Base-by-base conservation (phyloP, 2,888 invertebrate species). In the Drosophila conformis region DNA sequence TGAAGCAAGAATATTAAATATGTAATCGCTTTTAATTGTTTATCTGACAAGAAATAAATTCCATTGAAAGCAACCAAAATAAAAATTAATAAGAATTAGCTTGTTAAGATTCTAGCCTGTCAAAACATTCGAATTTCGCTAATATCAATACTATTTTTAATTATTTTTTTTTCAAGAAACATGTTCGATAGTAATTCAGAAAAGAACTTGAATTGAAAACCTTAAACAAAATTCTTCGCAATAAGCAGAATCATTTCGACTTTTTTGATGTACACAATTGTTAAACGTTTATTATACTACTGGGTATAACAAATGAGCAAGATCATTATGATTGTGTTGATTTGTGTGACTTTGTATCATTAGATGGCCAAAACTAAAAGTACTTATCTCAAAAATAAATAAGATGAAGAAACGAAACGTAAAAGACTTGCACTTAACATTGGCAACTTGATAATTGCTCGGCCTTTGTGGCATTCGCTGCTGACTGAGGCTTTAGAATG, bases 361-460 rank as follows among this genome's bases (percentile, higher is more conserved):
- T 54, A 38, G 31, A 56, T 61, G 36, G 58, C 54, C 65, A 58
- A 60, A 75, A 77, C 42, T 27, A 49, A 58, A 27, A 46, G 56
- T 46, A 57, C 40, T 35, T 52, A 64, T 46, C 57, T 57, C 70
- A 59, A 71, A 49, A 51, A 13, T 27, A 61, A 51, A 27, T 27
- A 36, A 33, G 33, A 57, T 25, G 18, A 36, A 61, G 25, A 54
- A 56, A 57, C 36, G 42, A 57, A 54, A 63, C 60, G 33, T 53
- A 58, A 68, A 69, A 48, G 49, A 42, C 53, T 63, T 57, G 76
- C 66, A 74, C 78, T 83, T 83, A 83, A 67, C 77, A 70, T 82
- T 73, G 77, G 72, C 64, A 33, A 75, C 21, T 48, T 52, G 80
- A 62, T 80, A 83, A 82, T 83, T 82, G 83, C 60, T 78, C 61